These are phyloP conservation scores for Phylloscopus whistleri DNA, from an alignment of 2,113 vertebrate species.

Conservation along the genomic window DNA sequence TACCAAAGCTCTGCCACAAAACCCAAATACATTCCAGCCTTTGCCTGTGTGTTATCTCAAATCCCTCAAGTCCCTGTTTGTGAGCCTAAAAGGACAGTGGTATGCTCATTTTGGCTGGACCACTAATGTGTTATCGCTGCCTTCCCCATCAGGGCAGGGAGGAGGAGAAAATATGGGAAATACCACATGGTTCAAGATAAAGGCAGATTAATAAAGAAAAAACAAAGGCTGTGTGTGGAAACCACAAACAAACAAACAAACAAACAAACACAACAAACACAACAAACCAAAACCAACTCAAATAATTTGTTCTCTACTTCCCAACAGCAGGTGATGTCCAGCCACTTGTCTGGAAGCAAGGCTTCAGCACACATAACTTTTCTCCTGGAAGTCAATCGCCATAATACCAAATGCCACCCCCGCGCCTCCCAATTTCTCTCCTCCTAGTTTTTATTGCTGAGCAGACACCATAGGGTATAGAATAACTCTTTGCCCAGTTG, in stretches of 20 bases:
- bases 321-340: neutral
- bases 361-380: neutral
- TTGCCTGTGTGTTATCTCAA: neutral
- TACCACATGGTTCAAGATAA: neutral
- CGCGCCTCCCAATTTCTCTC: fast-evolving
- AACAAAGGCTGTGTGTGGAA: neutral
- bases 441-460: neutral
- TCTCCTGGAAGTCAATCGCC: neutral
- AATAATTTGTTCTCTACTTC: neutral
- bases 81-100: neutral
- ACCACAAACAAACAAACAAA: too few species aligned
- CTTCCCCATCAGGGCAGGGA: neutral
- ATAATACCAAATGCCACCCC: neutral
- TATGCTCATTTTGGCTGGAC: neutral
- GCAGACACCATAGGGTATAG: neutral
- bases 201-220: neutral
- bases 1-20: neutral
- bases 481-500: neutral
- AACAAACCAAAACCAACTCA: too few species aligned
- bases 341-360: neutral
- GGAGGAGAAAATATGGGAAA: neutral
- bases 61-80: neutral
- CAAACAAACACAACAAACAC: neutral
- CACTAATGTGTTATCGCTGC: neutral
- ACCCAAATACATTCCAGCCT: neutral